Base-by-base conservation (phyloP, 2,797 vertebrate species). In the Euthynnus affinis region DNA sequence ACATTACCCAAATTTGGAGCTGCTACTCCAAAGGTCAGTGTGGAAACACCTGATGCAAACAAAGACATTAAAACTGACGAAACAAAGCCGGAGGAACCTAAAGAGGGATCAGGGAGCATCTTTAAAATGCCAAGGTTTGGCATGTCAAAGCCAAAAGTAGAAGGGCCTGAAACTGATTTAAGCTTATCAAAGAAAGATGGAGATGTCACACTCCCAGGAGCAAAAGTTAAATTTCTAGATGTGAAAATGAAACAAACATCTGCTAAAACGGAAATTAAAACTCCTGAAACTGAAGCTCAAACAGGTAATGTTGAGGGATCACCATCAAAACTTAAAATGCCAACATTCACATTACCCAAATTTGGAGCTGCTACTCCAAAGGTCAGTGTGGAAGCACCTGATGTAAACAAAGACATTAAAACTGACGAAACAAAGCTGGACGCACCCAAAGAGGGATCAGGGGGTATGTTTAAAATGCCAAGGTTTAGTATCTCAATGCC, bases 1-100 rank as follows among this genome's bases (percentile, higher is more conserved):
- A 91, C 84, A 72, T 40, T 95, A 0, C 94, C 85, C 10, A 84
- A 79, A 65, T 83, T 88, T 78, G 83, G 73, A 53, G n/a, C 37
- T 29, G 67, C 42, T 17, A 12, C 74, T 40, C 0, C 76, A 77
- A 69, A 44, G 17, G 48, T 0, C 0, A 56, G 9, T 17, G 61
- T 29, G 5, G 49, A 80, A 51, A 6, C 57, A 57, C 58, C 72
- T 64, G 67, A 77, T 27, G 2, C 69, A 1, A 64, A 85, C 7
- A 73, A 58, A 59, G 37, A 59, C 0, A 9, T 69, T 42, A 60
- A 85, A 25, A n/a, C 40, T 53, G 34, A 72, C 6, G 66, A 18
- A 4, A 53, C 0, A 82, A 88, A 78, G 9, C 37, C 1, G 37
- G 9, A 37, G 9, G 9, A 10, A 10, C 2, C 37, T 37, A 37